Evolutionary conservation across 2,113 vertebrate genomes (phyloP), one percentile per base, ranked within the genome.

Genomic region (Dipodomys stephensi): DNA sequence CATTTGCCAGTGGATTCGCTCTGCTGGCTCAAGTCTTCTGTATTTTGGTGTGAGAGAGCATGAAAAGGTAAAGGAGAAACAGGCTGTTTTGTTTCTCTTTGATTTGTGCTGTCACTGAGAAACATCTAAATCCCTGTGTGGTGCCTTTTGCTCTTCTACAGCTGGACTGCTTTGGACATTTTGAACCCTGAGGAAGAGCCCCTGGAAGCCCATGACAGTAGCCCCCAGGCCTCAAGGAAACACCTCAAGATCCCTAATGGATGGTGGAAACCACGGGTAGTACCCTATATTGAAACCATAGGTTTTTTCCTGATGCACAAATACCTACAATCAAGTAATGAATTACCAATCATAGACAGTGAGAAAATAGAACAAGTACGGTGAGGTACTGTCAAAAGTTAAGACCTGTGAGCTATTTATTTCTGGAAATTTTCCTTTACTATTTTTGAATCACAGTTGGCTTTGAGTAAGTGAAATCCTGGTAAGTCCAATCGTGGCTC

Each of bases 11-110:
- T 80, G 53, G 60, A 12, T 35, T 90, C 74, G 69, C 60, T 79
- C 27, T n/a, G 53, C 73, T 92, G 5, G 22, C 67, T 90, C 69
- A 72, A 60, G 74, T 85, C 62, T 73, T 69, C 22, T 18, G 49
- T 79, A 62, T 90, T 95, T 91, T 85, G 78, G 46, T 64, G 35
- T 0, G 18, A 86, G 83, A 80, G 62, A 90, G 74, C 44, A 20
- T 49, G 83, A 84, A 76, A 85, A 88, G 49, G 67, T 46, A 94
- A 93, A 6, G 39, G 39, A 39, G 39, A 92, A 94, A 49, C 90
- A 96, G 81, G 89, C 68, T 91, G 49, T 60, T 93, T 68, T 76
- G 80, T 27, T 95, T 96, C 28, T 57, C 39, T 39, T 80, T 87
- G 87, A 88, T 88, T 62, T 39, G 46, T 10, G 4, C 71, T 32